Percentiles rank a stretch among this genome's conserved stretches.
phyloP scores from a whole-genome alignment of 2,113 vertebrate species.

The Parotia lawesii region DNA sequence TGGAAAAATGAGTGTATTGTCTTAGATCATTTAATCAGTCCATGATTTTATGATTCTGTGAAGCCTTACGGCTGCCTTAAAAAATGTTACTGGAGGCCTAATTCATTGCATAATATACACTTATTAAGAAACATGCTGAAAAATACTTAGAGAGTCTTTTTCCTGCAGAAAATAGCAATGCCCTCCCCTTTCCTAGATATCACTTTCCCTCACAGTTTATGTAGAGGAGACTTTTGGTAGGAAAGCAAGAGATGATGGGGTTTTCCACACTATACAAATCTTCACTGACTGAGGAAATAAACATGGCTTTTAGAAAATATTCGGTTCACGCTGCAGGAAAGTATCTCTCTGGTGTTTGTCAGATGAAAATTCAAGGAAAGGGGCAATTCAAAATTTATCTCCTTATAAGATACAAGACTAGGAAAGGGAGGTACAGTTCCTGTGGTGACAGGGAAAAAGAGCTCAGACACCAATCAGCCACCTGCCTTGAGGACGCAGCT shows the following conservation, averaged over 20 bases:
- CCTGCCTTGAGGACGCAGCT: background rate
- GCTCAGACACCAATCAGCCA: background rate
- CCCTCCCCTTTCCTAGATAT: background rate
- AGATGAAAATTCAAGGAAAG: background rate
- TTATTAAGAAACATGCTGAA: background rate
- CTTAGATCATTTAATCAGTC: constrained; percentile 12
- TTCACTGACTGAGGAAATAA: background rate
- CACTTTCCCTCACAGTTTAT: background rate
- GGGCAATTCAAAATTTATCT: background rate
- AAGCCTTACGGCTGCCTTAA: background rate
- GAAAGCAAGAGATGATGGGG: background rate
- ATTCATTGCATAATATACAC: background rate
- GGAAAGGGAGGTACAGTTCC: background rate
- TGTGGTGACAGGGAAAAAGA: background rate
- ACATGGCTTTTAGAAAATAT: background rate
- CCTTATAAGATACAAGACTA: background rate
- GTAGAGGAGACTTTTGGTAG: background rate
- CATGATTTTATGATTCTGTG: background rate
- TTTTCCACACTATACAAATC: background rate
- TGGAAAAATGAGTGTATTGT: background rate
- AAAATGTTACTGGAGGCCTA: background rate
- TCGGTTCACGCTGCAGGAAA: background rate
- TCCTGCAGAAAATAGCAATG: background rate
- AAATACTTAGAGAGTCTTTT: background rate
- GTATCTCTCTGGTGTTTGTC: background rate